These are phyloP conservation scores for Chinchilla lanigera DNA, from an alignment of 2,113 vertebrate genomes.

Conservation along the genomic window DNA sequence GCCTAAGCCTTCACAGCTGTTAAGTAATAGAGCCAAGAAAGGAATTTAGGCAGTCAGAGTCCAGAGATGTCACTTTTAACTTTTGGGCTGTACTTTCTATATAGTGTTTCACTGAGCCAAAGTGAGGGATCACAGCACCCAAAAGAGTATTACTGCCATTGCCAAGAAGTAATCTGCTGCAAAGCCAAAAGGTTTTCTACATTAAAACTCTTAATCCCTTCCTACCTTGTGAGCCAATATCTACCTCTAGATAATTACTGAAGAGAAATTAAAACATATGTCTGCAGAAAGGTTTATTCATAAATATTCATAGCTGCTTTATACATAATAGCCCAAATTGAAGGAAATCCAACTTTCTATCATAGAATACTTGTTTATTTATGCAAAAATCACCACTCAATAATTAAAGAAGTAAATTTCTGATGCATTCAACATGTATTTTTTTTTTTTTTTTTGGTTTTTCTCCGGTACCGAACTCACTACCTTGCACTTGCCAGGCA, in stretches of 20 bases:
- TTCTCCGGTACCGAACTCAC: too few species aligned
- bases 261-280: conserved; percentile 8
- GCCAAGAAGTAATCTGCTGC: neutral
- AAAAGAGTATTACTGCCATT: neutral
- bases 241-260: neutral
- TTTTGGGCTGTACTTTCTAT: neutral
- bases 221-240: neutral
- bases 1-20: neutral
- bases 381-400: neutral
- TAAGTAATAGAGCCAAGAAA: neutral
- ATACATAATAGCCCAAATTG: neutral
- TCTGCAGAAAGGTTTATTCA: neutral
- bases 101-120: neutral
- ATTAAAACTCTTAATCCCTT: conserved; percentile 9
- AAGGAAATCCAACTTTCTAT: neutral
- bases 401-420: conserved; percentile 12
- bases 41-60: neutral
- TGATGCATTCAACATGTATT: neutral
- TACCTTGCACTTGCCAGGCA: too few species aligned
- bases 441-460: too few species aligned
- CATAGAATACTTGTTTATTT: neutral
- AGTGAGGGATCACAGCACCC: neutral
- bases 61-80: neutral
- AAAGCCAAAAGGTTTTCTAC: neutral
- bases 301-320: conserved; percentile 3